Conservation (phyloP, 1,140 invertebrate genomes). For the Heterodera carotae region DNA sequence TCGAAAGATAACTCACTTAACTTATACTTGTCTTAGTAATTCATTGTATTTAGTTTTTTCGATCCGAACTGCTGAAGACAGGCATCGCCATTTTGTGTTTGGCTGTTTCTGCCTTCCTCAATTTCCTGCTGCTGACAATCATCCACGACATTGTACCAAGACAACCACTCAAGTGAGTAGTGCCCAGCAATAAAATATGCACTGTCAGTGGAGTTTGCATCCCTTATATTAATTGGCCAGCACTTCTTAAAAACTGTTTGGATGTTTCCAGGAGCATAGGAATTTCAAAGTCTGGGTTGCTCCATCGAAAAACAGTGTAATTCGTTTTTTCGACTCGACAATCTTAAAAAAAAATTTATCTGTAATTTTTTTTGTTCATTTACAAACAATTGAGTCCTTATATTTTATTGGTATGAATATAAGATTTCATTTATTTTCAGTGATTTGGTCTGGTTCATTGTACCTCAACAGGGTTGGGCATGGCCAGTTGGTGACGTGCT, state of each 20-base stretch:
- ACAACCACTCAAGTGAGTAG: slow-evolving; percentile 41
- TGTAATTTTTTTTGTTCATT: neutral
- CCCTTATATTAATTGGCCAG: too few species aligned
- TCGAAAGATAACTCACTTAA: slow-evolving; percentile 5
- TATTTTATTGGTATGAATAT: neutral
- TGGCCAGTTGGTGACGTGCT: slow-evolving; percentile 64
- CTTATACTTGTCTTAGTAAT: neutral
- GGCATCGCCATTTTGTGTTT: slow-evolving; percentile 59
- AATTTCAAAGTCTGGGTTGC: too few species aligned
- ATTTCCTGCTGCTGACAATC: slow-evolving; percentile 64
- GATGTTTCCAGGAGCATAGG: too few species aligned
- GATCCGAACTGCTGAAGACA: slow-evolving; percentile 61
- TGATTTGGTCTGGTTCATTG: slow-evolving; percentile 62
- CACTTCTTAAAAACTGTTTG: too few species aligned
- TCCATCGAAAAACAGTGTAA: too few species aligned
- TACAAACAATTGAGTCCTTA: neutral
- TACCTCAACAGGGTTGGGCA: slow-evolving; percentile 63
- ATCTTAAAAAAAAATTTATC: too few species aligned
- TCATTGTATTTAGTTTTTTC: slow-evolving; percentile 42
- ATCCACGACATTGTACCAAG: slow-evolving; percentile 64
- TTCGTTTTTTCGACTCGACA: too few species aligned
- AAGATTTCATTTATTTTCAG: slow-evolving; percentile 1
- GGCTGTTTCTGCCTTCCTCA: slow-evolving; percentile 61
- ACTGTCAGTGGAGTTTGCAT: too few species aligned
- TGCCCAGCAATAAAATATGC: too few species aligned